Evolutionary conservation across 2,797 vertebrate genomes (phyloP).

Genomic region (Neoniphon sammara): DNA sequence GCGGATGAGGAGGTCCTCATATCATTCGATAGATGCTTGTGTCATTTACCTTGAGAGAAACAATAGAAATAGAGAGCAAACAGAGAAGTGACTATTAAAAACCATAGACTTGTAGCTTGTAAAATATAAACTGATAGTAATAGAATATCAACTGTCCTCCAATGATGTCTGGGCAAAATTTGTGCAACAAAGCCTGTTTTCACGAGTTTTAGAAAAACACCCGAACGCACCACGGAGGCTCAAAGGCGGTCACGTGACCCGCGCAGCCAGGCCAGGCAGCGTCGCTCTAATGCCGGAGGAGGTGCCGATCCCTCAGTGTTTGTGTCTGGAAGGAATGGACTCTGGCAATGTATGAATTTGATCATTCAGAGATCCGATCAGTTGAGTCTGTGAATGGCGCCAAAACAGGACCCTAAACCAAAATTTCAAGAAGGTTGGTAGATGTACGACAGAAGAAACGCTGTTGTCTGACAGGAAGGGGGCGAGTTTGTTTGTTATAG

Average conservation of each 20-base stretch:
- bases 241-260: constrained; percentile 67
- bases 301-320: constrained; percentile 71
- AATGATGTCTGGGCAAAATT: not conserved
- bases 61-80: no score
- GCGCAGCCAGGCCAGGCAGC: constrained; percentile 30
- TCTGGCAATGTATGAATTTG: constrained; percentile 86
- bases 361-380: constrained; percentile 83
- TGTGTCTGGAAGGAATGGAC: constrained; percentile 81
- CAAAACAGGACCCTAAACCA: constrained; percentile 99
- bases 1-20: no score
- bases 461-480: constrained; percentile 36
- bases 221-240: constrained; percentile 48
- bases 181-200: not conserved
- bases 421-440: constrained; percentile 96
- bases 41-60: no score
- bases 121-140: no score
- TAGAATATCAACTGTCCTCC: no score
- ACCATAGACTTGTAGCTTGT: no score
- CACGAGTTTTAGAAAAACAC: not conserved
- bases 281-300: constrained; percentile 72
- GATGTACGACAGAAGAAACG: not conserved
- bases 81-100: no score
- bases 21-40: no score
- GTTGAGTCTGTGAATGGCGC: constrained; percentile 96
- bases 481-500: constrained; percentile 71